Conservation (phyloP, 2,797 vertebrate genomes). For the Lerista edwardsae region DNA sequence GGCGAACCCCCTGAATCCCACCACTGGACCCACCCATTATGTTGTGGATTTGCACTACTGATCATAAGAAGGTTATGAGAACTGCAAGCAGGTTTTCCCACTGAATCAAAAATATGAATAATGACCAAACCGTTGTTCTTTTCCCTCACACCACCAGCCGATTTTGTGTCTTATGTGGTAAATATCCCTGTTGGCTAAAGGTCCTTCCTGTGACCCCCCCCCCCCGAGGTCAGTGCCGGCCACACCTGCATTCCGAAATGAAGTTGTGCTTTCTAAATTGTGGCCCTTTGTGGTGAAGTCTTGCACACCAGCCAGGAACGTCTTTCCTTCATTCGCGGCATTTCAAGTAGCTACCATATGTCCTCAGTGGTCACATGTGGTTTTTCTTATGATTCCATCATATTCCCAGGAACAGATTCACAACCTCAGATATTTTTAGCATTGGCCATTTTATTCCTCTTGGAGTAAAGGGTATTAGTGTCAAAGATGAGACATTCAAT, state of each 20-base stretch:
- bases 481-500: conserved; percentile 34
- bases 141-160: neutral
- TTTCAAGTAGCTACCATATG: neutral
- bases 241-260: conserved; percentile 8
- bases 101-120: neutral
- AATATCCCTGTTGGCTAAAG: neutral
- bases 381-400: conserved; percentile 41
- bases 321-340: neutral
- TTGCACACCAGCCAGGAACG: neutral
- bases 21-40: no score
- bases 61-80: neutral
- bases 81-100: neutral
- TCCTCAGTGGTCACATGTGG: conserved; percentile 3
- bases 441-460: conserved; percentile 46
- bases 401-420: conserved; percentile 52
- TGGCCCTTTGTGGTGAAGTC: neutral
- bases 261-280: neutral
- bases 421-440: conserved; percentile 55
- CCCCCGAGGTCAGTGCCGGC: neutral
- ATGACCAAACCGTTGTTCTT: neutral
- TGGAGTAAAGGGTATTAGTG: conserved; percentile 45
- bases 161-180: neutral
- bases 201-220: neutral
- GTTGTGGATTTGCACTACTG: neutral
- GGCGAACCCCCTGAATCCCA: no score